Evolutionary conservation across 2,797 vertebrate species (phyloP).

Genomic region (Holocentrus rufus): DNA sequence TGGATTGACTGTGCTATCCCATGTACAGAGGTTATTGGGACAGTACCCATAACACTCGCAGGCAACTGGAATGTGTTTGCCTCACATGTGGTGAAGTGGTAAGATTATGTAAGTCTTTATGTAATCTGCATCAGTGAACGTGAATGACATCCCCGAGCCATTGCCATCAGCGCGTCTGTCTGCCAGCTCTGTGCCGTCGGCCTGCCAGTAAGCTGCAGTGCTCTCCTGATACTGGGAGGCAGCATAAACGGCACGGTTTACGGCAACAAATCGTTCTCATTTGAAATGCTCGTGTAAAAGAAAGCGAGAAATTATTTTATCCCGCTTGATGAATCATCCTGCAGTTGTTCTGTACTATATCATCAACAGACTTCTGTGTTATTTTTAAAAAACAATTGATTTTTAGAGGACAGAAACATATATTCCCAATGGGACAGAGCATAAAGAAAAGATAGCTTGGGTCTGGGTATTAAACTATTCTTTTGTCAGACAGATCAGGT

Average conservation of each 20-base stretch:
- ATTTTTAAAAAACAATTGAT: constrained; percentile 41
- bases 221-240: constrained; percentile 34
- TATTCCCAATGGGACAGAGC: constrained; percentile 38
- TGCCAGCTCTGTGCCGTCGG: constrained; percentile 49
- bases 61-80: constrained; percentile 72
- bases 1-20: constrained; percentile 57
- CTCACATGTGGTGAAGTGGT: constrained; percentile 82
- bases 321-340: constrained; percentile 42
- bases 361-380: neutral
- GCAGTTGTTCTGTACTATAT: constrained; percentile 45
- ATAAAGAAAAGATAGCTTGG: constrained; percentile 28
- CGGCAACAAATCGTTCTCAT: constrained; percentile 19
- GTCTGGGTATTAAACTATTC: constrained; percentile 33
- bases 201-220: constrained; percentile 66
- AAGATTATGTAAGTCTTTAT: constrained; percentile 87
- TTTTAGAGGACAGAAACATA: constrained; percentile 37
- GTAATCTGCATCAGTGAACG: constrained; percentile 80
- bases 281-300: neutral
- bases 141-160: constrained; percentile 75
- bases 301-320: neutral
- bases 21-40: constrained; percentile 76
- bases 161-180: constrained; percentile 63
- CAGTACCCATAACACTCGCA: constrained; percentile 67
- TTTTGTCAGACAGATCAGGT: constrained; percentile 46
- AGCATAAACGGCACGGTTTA: constrained; percentile 21